Percentiles rank a stretch among this genome's conserved stretches.
These are phyloP conservation scores for Eupeodes corollae DNA, from an alignment of 1,140 invertebrate genomes.

Conservation along the genomic window DNA sequence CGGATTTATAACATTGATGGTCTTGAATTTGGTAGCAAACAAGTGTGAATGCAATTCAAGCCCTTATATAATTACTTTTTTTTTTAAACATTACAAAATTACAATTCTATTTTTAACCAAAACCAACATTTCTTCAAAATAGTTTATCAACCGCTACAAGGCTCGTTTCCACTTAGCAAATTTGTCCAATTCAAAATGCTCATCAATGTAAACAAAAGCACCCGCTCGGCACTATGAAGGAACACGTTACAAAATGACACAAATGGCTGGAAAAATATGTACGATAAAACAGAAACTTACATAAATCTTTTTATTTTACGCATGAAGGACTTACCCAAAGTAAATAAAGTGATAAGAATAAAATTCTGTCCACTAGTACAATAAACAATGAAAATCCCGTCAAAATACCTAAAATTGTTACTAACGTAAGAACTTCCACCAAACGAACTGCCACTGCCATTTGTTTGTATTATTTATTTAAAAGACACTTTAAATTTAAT, in stretches of 20 bases:
- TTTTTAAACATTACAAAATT: no score
- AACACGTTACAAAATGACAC: constrained; percentile 1
- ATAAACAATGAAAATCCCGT: constrained; percentile 11
- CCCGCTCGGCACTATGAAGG: constrained; percentile 6
- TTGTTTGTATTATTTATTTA: background rate
- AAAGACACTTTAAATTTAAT: no score
- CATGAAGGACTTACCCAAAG: constrained; percentile 2
- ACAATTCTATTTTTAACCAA: no score
- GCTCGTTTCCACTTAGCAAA: background rate
- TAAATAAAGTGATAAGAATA: constrained; percentile 5
- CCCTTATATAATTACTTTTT: no score
- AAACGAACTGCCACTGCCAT: constrained; percentile 11
- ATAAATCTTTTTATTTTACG: background rate
- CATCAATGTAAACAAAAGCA: constrained; percentile 6
- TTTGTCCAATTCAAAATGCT: constrained; percentile 7
- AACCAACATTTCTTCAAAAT: no score
- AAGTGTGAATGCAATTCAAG: no score
- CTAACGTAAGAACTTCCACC: constrained; percentile 10
- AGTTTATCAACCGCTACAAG: no score
- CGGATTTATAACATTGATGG: no score
- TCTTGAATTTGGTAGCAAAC: no score
- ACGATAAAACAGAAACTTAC: background rate
- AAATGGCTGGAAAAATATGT: constrained; percentile 5
- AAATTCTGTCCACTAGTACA: constrained; percentile 8
- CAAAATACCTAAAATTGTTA: constrained; percentile 9